Conservation (phyloP, 2,797 vertebrate species). For the Huso huso region DNA sequence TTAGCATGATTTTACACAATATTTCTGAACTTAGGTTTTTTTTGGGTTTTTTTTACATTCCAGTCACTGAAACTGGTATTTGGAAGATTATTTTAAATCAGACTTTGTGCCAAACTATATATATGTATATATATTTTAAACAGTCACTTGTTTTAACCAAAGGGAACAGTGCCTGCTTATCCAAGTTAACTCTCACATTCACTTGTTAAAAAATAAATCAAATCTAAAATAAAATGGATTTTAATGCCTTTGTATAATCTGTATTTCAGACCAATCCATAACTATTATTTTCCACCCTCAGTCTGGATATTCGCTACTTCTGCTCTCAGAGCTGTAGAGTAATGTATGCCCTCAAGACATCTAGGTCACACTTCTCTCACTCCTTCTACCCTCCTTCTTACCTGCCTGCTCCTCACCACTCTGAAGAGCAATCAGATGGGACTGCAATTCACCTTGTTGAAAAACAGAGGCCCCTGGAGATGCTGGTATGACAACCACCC, state of each 20-base stretch:
- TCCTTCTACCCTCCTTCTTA: not conserved
- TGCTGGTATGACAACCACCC: constrained; percentile 20
- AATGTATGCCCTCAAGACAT: not conserved
- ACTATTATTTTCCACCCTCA: not conserved
- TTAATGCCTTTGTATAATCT: not conserved
- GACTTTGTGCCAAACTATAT: not conserved
- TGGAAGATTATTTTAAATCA: not conserved
- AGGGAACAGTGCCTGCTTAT: no score
- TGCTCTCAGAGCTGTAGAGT: not conserved
- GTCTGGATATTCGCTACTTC: not conserved
- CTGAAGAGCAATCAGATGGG: constrained; percentile 29
- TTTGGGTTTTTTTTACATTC: constrained; percentile 1
- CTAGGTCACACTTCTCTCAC: no score
- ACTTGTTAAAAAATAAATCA: no score
- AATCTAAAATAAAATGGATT: not conserved
- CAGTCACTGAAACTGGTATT: not conserved
- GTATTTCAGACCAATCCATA: constrained; percentile 4
- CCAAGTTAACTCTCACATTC: no score
- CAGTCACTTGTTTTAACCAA: no score
- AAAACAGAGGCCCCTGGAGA: constrained; percentile 28
- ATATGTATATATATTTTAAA: not conserved
- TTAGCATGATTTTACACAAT: not conserved
- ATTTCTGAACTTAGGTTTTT: not conserved
- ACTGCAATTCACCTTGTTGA: constrained; percentile 30
- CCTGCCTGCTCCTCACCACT: not conserved